phyloP scores from a whole-genome alignment of 2,888 invertebrate species.

The Mesoligia furuncula region DNA sequence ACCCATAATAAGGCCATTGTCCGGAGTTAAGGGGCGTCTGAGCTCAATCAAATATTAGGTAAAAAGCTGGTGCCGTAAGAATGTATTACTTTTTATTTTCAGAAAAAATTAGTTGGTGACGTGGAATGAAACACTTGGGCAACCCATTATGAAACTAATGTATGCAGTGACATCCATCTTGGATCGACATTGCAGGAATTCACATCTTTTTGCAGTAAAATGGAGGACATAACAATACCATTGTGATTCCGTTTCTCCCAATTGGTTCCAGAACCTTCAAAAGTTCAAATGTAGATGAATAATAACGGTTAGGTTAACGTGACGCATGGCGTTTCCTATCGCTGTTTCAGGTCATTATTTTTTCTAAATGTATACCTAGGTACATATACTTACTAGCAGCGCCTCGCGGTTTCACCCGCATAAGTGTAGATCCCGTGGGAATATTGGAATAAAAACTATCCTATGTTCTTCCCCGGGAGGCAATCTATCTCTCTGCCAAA shows the following conservation, averaged over 20 bases:
- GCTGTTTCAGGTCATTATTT: conserved; percentile 14
- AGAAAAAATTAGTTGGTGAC: too few relatives aligned
- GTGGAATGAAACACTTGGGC: background rate
- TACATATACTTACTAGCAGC: too few relatives aligned
- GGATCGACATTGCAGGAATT: background rate
- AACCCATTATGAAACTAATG: background rate
- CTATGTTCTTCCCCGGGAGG: too few relatives aligned
- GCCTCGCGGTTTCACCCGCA: too few relatives aligned
- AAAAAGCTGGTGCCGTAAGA: background rate
- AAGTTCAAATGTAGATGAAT: background rate
- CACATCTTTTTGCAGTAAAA: background rate
- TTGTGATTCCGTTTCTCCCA: background rate
- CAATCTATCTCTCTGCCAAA: too few relatives aligned
- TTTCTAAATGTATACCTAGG: conserved; percentile 11
- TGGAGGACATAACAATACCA: background rate
- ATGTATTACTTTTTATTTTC: conserved; percentile 12
- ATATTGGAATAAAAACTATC: too few relatives aligned
- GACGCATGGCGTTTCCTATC: conserved; percentile 11
- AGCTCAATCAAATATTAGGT: conserved; percentile 16
- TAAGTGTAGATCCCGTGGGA: too few relatives aligned
- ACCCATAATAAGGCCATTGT: conserved; percentile 39
- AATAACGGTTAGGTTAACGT: background rate
- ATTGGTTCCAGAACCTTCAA: background rate
- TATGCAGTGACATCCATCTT: background rate
- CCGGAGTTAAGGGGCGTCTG: conserved; percentile 26